Percentiles rank a stretch among this genome's conserved stretches.
Evolutionary conservation across 2,888 invertebrate genomes (phyloP).

Genomic region (Chorisops tibialis): DNA sequence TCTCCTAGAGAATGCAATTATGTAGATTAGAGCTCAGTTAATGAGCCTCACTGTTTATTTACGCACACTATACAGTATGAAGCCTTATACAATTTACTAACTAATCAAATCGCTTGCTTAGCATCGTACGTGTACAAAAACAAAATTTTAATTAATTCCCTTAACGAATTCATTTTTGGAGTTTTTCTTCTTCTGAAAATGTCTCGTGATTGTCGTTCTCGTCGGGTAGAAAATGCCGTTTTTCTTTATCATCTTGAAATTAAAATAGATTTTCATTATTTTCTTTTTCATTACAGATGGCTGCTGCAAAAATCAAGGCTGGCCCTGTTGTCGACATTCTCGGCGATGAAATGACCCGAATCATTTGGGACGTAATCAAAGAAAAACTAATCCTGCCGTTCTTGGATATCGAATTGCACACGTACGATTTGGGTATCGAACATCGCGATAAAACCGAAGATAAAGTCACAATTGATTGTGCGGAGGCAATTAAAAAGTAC

Average conservation of each 20-base stretch:
- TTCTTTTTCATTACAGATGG: slow-evolving; percentile 44
- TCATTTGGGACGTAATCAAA: slow-evolving; percentile 98
- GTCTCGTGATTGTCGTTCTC: not conserved
- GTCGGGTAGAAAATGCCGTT: too few species aligned
- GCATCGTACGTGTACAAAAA: too few species aligned
- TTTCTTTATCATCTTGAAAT: too few species aligned
- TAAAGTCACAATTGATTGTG: slow-evolving; percentile 94
- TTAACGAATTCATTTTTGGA: too few species aligned
- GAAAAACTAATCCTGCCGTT: slow-evolving; percentile 94
- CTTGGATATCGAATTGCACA: slow-evolving; percentile 90
- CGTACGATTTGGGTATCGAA: slow-evolving; percentile 93
- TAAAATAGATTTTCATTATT: not conserved
- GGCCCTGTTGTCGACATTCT: slow-evolving; percentile 90
- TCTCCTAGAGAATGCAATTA: too few species aligned
- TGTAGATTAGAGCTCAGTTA: too few species aligned
- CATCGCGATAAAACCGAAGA: slow-evolving; percentile 91
- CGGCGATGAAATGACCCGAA: slow-evolving; percentile 96
- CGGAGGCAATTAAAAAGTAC: slow-evolving; percentile 93
- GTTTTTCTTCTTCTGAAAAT: not conserved
- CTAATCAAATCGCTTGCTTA: too few species aligned
- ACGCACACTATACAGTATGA: too few species aligned
- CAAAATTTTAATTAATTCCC: too few species aligned
- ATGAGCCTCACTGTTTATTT: too few species aligned
- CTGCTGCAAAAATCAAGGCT: slow-evolving; percentile 62
- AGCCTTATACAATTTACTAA: too few species aligned